Evolutionary conservation across 2,797 vertebrate genomes (phyloP), one percentile per base, ranked within the genome.

Genomic region (Eulemur rubriventer): DNA sequence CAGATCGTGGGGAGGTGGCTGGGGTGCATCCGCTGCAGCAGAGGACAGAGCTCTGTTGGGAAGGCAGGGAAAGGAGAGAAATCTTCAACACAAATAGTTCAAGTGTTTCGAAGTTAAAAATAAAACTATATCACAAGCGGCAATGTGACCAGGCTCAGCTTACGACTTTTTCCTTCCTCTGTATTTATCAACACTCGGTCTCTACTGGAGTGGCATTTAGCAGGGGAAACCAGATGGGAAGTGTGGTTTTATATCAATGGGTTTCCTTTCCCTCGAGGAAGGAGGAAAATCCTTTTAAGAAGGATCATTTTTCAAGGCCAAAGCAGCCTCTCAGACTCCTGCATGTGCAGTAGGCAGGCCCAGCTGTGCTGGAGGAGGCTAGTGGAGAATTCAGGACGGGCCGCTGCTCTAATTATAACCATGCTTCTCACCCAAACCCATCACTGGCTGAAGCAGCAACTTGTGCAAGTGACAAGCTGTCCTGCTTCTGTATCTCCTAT

Each of bases 21-120:
- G 43, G 63, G 89, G 7, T 12, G 67, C 63, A 12, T 35, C 61
- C 1, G 41, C 91, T 63, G 73, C 95, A 63, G 69, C 59, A 70
- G 92, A 96, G 91, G 55, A 91, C 84, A 80, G 78, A 95, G 76
- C 70, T 87, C 94, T 94, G 65, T n/a, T 52, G 80, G 79, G 93
- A 96, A 94, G 96, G 57, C 69, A 95, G 95, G 96, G 97, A 97
- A 97, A 72, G 91, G 96, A 73, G 0, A 94, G 97, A 96, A 98
- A 97, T 98, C 96, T 96, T 97, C 97, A 98, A 89, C 97, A 98
- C 98, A 98, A 98, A 98, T 97, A 98, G 97, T 98, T 96, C 89
- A 97, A 98, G 98, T 96, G 98, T 98, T 98, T 89, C 57, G 80
- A 98, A 98, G 98, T 98, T 99, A 99, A 99, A 99, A 99, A 99